Evolutionary conservation across 2,888 invertebrate genomes (phyloP).

Genomic region (Salpingus planirostris): DNA sequence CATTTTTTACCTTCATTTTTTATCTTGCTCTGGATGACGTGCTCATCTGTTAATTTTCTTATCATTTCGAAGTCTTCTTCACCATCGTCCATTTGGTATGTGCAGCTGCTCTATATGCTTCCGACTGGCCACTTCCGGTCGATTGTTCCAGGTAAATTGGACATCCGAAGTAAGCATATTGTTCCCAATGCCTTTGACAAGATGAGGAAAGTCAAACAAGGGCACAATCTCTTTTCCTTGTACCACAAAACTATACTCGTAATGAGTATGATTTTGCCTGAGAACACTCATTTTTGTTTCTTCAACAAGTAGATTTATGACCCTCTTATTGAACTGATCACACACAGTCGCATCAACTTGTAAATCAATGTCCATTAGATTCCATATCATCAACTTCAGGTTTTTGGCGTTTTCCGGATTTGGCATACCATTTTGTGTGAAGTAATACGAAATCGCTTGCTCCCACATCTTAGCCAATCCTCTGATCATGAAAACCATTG

Average conservation of each 20-base stretch:
- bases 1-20: constrained; percentile 1
- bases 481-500: background rate
- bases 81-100: background rate
- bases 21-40: background rate
- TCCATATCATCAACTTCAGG: background rate
- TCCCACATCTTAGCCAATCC: background rate
- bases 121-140: background rate
- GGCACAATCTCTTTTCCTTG: background rate
- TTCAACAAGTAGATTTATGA: background rate
- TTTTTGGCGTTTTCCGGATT: background rate
- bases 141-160: background rate
- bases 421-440: background rate
- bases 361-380: background rate
- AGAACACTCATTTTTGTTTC: background rate
- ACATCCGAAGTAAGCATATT: constrained; percentile 1
- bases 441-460: background rate
- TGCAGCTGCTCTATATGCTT: constrained; percentile 1
- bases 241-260: background rate
- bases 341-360: background rate
- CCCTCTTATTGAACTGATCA: background rate
- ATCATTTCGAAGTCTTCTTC: background rate
- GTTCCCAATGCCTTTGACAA: background rate
- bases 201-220: background rate
- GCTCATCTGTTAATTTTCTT: background rate
- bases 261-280: background rate